Conservation (phyloP, 2,888 invertebrate genomes). For the Conistra vaccinii region DNA sequence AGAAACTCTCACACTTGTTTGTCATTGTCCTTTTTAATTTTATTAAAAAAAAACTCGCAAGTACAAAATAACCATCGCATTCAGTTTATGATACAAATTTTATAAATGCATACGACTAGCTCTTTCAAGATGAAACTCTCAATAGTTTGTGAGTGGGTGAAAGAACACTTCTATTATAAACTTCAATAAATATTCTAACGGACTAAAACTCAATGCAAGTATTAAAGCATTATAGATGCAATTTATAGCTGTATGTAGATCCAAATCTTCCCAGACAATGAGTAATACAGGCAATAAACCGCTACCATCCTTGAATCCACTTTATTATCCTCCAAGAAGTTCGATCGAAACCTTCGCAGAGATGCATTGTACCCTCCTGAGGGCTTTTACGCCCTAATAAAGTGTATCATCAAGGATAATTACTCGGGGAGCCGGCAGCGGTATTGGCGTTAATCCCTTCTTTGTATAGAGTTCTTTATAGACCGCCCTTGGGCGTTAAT, state of each 20-base stretch:
- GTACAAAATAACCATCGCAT: too few species aligned
- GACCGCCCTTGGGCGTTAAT: constrained; percentile 52
- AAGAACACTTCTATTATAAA: neutral
- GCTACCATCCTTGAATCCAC: constrained; percentile 43
- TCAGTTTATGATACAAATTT: neutral
- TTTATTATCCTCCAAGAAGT: constrained; percentile 48
- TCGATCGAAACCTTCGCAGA: constrained; percentile 64
- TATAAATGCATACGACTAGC: neutral
- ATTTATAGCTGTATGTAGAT: constrained; percentile 9
- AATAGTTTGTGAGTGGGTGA: neutral
- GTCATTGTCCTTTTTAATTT: neutral
- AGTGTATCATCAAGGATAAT: constrained; percentile 74
- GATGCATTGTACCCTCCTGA: constrained; percentile 70
- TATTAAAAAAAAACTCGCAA: too few species aligned
- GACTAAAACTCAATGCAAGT: neutral
- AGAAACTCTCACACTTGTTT: neutral
- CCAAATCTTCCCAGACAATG: constrained; percentile 34
- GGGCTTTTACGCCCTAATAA: constrained; percentile 67
- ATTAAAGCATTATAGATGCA: neutral
- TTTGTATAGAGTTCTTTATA: constrained; percentile 66
- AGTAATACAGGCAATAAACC: constrained; percentile 52
- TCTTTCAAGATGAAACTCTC: neutral
- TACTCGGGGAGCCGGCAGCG: constrained; percentile 57
- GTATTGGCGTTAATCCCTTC: constrained; percentile 66
- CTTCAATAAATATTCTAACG: neutral